Base-by-base conservation (phyloP, 2,888 invertebrate species). In the Metalampra italica region DNA sequence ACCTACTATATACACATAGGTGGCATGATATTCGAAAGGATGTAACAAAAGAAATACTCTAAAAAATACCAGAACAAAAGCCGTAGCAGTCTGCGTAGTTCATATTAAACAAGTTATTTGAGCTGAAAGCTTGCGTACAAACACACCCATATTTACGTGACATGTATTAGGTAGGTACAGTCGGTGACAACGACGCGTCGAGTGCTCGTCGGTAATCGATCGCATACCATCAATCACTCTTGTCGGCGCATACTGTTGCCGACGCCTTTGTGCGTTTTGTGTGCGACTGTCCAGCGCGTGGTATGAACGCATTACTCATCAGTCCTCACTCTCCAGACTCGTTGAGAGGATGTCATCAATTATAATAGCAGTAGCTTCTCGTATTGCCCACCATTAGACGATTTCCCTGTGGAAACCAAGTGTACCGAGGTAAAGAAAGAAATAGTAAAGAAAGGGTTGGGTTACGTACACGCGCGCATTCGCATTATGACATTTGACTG, bases 211-310 rank as follows among this genome's bases (percentile, higher is more conserved):
- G 60, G 14, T 69, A 72, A 75, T 77, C 74, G 74, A 75, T 72
- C 58, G 59, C 47, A 45, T 34, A 54, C 69, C 73, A 78, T 78
- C 78, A 78, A 78, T 80, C 78, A 78, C 66, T 46, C 62, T 50
- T 61, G 46, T 47, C 46, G 29, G 32, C 46, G 32, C 41, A 36
- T 46, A 22, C 46, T 36, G 42, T 42, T 36, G 36, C 34, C 41
- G 5, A 36, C 11, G 22, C 14, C 9, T 34, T 30, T 32, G 42
- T 15, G 34, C 42, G 22, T 47, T 47, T 30, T 47, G 46, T 12
- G 9, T 22, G 32, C 38, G 39, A 45, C 29, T 45, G 40, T 46
- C 13, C 34, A 9, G 9, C 11, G 29, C 14, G 34, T 11, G 40
- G 22, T 36, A 36, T 36, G 43, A 29, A 34, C 29, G 44, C 29